Percentiles rank a stretch among this genome's conserved stretches.
Conservation (phyloP, 2,797 vertebrate genomes). For the Sebastes hubbsi region DNA sequence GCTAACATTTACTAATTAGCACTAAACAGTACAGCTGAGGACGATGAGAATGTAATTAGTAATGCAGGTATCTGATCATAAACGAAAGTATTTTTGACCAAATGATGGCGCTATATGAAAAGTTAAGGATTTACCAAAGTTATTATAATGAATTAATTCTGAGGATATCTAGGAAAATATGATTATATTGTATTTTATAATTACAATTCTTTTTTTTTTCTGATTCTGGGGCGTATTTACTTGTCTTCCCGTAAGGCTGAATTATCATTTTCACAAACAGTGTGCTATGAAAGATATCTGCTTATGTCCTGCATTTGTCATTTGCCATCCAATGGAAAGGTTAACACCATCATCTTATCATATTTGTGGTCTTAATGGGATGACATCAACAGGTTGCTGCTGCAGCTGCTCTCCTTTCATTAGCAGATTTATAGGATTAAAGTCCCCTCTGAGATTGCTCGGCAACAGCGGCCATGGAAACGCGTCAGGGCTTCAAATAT, state of each 20-base stretch:
- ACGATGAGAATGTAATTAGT: no score
- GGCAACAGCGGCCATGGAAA: constrained; percentile 60
- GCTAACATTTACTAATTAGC: background rate
- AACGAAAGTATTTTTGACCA: no score
- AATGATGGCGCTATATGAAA: background rate
- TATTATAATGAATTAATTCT: background rate
- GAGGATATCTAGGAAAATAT: no score
- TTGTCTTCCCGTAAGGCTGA: background rate
- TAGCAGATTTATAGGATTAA: constrained; percentile 18
- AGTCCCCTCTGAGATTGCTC: constrained; percentile 21
- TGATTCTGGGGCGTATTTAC: background rate
- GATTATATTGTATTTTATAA: background rate
- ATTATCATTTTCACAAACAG: background rate
- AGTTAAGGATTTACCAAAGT: background rate
- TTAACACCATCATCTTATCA: background rate
- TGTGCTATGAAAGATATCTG: background rate
- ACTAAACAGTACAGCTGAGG: background rate
- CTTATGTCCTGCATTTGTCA: background rate
- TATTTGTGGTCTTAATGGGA: background rate
- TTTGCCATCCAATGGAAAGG: background rate
- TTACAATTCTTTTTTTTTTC: background rate
- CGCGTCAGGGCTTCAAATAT: background rate
- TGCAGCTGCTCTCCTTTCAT: constrained; percentile 35
- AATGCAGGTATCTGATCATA: no score
- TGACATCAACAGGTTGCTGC: constrained; percentile 8